Base-by-base conservation (phyloP, 2,797 vertebrate genomes). In the Etheostoma perlongum region DNA sequence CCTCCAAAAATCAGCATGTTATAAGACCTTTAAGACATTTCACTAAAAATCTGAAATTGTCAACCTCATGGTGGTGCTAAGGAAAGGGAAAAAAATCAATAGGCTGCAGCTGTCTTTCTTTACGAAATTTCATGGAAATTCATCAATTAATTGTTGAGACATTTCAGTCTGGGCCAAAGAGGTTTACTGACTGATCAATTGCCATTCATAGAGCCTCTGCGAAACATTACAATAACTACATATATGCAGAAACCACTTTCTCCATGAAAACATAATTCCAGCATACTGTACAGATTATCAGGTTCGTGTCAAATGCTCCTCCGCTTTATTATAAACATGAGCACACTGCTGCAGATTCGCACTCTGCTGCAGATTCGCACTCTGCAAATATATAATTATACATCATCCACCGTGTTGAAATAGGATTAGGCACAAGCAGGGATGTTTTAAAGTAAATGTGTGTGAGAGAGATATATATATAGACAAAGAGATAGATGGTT, bases 371-470 rank as follows among this genome's bases (percentile, higher is more conserved):
- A 77, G 76, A 86, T 91, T 89, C 86, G 77, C 76, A 87, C 73
- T 76, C 42, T 27, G 84, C 75, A 91, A 92, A 93, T 89, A 88
- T 89, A 82, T 89, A 86, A 92, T 93, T 91, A 91, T 79, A 66
- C 76, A 84, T 89, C 77, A 85, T 85, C 81, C 81, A 69, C 62
- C 68, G 63, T 68, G 80, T 57, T 81, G 76, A 78, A 89, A 87
- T 85, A 84, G 59, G 78, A 92, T 90, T 93, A 92, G 84, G 74
- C 69, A 49, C 68, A 80, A 71, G 64, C 75, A 40, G 78, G 63
- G 68, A 80, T 54, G 40, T 58, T 83, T 62, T 25, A 62, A 63
- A 71, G 67, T 67, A 70, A 71, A 44, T 63, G 62, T 42, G 25
- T 51, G 36, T 14, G 60, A 42, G 30, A 49, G 10, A 49, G 0